These are phyloP conservation scores for Eustalomyia histrio DNA, from an alignment of 2,888 invertebrate species.

Conservation along the genomic window DNA sequence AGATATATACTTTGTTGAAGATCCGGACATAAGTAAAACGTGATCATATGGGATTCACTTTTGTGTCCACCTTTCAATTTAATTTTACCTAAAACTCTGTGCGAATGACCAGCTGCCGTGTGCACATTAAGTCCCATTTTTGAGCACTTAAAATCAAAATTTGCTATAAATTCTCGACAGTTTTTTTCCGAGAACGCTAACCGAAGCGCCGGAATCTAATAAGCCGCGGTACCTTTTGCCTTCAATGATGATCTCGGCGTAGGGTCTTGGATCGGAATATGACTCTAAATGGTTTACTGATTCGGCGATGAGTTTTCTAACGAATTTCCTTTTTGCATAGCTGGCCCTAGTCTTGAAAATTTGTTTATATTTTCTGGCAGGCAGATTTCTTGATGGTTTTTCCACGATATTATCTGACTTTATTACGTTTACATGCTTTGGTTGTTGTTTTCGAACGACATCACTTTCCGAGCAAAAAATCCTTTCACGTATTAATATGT, in stretches of 20 bases:
- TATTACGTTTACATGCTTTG: neutral
- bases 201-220: slow-evolving; percentile 24
- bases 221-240: neutral
- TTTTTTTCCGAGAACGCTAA: slow-evolving; percentile 14
- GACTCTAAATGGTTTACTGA: neutral
- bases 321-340: neutral
- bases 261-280: neutral
- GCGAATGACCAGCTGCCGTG: slow-evolving; percentile 10
- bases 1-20: too few relatives aligned
- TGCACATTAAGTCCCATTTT: neutral
- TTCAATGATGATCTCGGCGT: neutral
- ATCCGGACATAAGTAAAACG: too few relatives aligned
- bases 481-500: neutral
- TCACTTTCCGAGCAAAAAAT: slow-evolving; percentile 1
- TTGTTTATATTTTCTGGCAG: neutral
- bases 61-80: neutral
- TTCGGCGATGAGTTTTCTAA: neutral
- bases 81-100: slow-evolving; percentile 6
- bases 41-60: too few relatives aligned
- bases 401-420: neutral
- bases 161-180: slow-evolving; percentile 2
- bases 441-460: neutral
- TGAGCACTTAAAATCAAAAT: neutral
- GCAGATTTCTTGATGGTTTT: too few relatives aligned
- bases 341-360: neutral